phyloP scores from a whole-genome alignment of 2,797 vertebrate species.

The Taenioides sp. region DNA sequence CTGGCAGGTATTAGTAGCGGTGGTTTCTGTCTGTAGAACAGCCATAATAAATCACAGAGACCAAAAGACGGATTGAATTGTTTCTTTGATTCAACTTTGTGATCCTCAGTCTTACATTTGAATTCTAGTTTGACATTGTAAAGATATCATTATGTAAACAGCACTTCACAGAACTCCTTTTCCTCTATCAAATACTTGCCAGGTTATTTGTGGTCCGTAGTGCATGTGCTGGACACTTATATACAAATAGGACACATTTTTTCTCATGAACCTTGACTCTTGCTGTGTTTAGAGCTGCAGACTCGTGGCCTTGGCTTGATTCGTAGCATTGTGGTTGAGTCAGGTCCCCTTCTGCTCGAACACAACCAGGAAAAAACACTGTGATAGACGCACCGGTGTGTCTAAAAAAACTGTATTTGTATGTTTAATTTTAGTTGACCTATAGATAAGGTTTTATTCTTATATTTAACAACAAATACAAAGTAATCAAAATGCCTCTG shows the following conservation, averaged over 20 bases:
- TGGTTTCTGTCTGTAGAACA: slow-evolving; percentile 6
- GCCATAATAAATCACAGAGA: slow-evolving; percentile 22
- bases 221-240: slow-evolving; percentile 18
- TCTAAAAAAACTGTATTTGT: slow-evolving; percentile 10
- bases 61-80: background rate
- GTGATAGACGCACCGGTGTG: slow-evolving; percentile 36
- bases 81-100: slow-evolving; percentile 5
- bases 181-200: background rate
- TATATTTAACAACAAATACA: slow-evolving; percentile 7
- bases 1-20: slow-evolving; percentile 18
- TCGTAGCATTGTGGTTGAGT: slow-evolving; percentile 42
- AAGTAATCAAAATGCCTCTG: background rate
- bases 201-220: slow-evolving; percentile 16
- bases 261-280: slow-evolving; percentile 70
- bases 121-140: slow-evolving; percentile 1
- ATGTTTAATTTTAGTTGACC: slow-evolving; percentile 1
- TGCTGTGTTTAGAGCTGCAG: slow-evolving; percentile 41
- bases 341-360: slow-evolving; percentile 35
- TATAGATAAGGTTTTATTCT: slow-evolving; percentile 16
- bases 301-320: slow-evolving; percentile 45
- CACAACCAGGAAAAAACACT: slow-evolving; percentile 56
- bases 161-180: slow-evolving; percentile 3
- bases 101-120: slow-evolving; percentile 23
- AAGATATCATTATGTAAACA: slow-evolving; percentile 6
- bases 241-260: slow-evolving; percentile 32